Evolutionary conservation across 2,113 vertebrate species (phyloP).

Genomic region (Peucedramus taeniatus): DNA sequence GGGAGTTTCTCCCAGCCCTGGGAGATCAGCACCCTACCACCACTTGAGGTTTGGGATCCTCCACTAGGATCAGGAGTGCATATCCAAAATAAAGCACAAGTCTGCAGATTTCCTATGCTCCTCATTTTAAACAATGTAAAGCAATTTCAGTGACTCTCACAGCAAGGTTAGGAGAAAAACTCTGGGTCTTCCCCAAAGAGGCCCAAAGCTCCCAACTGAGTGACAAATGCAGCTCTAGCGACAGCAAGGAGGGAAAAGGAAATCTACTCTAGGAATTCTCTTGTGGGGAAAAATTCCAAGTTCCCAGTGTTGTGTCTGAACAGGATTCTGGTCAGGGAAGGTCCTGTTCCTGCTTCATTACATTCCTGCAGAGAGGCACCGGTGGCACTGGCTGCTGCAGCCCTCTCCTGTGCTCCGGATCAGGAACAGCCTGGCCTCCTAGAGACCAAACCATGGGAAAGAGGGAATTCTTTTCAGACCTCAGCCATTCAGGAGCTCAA

Average conservation of each 20-base stretch:
- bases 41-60: neutral
- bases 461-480: neutral
- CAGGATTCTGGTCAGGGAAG: neutral
- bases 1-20: too few species aligned
- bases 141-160: fast-evolving
- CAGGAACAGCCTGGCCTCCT: neutral
- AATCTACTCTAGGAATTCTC: neutral
- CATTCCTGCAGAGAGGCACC: neutral
- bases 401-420: neutral
- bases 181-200: neutral
- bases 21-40: too few species aligned
- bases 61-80: neutral
- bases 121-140: neutral
- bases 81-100: neutral
- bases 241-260: neutral
- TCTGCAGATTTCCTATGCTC: neutral
- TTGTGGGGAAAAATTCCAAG: neutral
- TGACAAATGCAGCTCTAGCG: neutral
- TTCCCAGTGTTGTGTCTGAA: neutral
- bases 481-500: neutral
- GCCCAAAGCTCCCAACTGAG: neutral
- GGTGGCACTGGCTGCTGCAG: neutral
- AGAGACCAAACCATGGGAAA: fast-evolving
- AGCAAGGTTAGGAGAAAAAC: neutral
- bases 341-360: neutral